Evolutionary conservation across 2,888 invertebrate species (phyloP), one percentile per base, ranked within the genome.

Genomic region (Ischnus inquisitorius): DNA sequence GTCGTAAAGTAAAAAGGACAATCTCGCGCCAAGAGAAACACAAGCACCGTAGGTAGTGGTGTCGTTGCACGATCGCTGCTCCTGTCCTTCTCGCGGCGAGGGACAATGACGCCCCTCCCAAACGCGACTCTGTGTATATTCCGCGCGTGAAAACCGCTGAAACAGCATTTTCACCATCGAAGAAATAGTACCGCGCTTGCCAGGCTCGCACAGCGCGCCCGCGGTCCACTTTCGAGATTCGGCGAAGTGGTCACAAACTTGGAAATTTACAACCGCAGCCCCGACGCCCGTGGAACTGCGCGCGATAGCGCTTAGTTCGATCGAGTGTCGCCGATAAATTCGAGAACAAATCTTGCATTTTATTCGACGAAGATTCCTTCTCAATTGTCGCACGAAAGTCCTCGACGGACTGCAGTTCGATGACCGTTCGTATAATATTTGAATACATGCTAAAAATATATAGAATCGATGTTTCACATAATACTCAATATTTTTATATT

Each of bases 1-100:
- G 77, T 75, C 79, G 83, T 81, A 83, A 85, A 85, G 81, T 79
- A 83, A 81, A 79, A 82, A 71, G 78, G 78, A 85, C 82, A 81
- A 81, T 79, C 74, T 81, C 65, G 65, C 78, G 72, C 82, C 69
- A 77, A 77, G 74, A 77, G 60, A 67, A 68, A 74, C 67, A 74
- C 67, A 65, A 71, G 43, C 71, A 48, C 64, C 46, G 64, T 74
- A 78, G 62, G 64, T 68, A 78, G 65, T 34, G 72, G 65, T 34
- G 72, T 71, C 54, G 39, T 51, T 41, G 62, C 16, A 48, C 39
- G 71, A 57, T 39, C 65, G 41, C 41, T 71, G 65, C 72, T 65
- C 2, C 60, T 60, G 14, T 41, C 57, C 22, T 54, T 16, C 25
- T 34, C 72, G 34, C 28, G 48, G 48, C 62, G 74, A 12, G 22